Base-by-base conservation (phyloP, 2,797 vertebrate genomes). In the Dromococcyx pavoninus region DNA sequence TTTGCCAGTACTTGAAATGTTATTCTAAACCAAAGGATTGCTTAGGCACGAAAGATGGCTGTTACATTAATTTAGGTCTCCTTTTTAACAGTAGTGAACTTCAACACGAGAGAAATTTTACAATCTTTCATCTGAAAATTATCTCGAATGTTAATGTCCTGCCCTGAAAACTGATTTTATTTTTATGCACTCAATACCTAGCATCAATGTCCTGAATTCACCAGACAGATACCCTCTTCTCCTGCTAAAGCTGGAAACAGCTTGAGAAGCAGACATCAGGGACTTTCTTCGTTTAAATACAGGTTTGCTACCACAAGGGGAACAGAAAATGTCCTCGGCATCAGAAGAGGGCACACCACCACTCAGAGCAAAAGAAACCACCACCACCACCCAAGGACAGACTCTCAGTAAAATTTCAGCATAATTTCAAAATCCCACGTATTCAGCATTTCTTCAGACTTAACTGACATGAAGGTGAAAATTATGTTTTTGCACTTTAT, bases 401-500 rank as follows among this genome's bases (percentile, higher is more conserved):
- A 4, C 16, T 60, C 64, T 14, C 62, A 21, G 27, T 14, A n/a
- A 58, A 80, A 85, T 51, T 88, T 50, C 67, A 81, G 66, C 6
- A 2, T 7, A 5, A 64, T 43, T 82, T 76, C 44, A 64, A 90
- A 93, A 71, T 3, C 67, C 67, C 33, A 54, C 0, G 0, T 7
- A 25, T 51, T 81, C 17, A 48, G 17, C 35, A 13, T 24, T 81
- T 70, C 62, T 41, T 54, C 37, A 46, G 17, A 33, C 8, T 22
- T 60, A 44, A 35, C 28, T 19, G 70, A 37, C 3, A 3, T 0
- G 5, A n/a, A 65, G 48, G 43, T 13, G 37, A 82, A 69, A 92
- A 79, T 0, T 0, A 27, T 5, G 4, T 9, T 51, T 60, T 21
- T 2, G 3, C 2, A 1, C 28, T 64, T 44, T 17, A 25, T 15